Evolutionary conservation across 2,113 vertebrate genomes (phyloP).

Genomic region (Catharus bicknelli): DNA sequence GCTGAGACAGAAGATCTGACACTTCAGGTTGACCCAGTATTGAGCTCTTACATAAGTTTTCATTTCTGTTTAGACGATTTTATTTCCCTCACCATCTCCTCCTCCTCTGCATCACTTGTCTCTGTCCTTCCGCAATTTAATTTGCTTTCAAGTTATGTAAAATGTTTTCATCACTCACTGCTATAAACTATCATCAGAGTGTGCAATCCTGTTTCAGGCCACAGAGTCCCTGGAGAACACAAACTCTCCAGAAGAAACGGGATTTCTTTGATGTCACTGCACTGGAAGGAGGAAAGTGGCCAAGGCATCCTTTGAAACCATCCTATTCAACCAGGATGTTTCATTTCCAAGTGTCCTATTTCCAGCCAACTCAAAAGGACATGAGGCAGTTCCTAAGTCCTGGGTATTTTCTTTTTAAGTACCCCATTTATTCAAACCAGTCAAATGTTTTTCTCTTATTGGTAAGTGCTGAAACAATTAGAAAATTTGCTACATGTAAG

Average conservation of each 20-base stretch:
- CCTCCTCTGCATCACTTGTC: not conserved
- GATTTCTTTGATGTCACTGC: slow-evolving; percentile 40
- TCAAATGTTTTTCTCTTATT: not conserved
- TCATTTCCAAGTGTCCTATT: not conserved
- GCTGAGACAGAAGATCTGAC: not conserved
- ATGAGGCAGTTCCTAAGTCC: not conserved
- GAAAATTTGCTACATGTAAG: not conserved
- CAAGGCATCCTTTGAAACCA: not conserved
- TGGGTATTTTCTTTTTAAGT: not conserved
- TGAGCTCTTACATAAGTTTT: not conserved
- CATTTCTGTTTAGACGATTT: not conserved
- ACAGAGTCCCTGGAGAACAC: not conserved
- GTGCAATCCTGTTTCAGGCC: not conserved
- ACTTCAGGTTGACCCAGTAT: not conserved
- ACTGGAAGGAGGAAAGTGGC: not conserved
- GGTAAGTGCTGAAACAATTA: not conserved
- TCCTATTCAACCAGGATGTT: not conserved
- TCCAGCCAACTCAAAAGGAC: not conserved
- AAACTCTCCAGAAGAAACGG: not conserved
- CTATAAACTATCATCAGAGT: not conserved
- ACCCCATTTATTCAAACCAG: not conserved
- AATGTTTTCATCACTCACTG: not conserved
- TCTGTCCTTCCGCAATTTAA: not conserved
- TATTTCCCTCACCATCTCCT: not conserved
- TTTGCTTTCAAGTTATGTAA: slow-evolving; percentile 14